Conservation (phyloP, 2,797 vertebrate species). For the Lates japonicus region DNA sequence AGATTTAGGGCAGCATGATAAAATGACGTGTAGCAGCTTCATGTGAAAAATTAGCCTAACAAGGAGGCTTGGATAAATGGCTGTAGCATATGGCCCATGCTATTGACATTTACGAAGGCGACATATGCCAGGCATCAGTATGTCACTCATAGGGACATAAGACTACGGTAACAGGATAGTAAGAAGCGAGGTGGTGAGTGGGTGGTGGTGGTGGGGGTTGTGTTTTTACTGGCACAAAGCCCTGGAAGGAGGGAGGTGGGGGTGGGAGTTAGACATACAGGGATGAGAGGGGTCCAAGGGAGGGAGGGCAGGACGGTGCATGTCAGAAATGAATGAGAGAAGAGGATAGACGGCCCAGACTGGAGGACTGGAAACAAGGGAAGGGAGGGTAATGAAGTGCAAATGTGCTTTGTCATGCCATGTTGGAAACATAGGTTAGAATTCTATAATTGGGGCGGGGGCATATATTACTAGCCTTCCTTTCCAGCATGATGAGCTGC, state of each 20-base stretch:
- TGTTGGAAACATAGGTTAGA: slow-evolving; percentile 83
- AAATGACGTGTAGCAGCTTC: slow-evolving; percentile 76
- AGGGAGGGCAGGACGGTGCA: slow-evolving; percentile 63
- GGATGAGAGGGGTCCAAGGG: slow-evolving; percentile 62
- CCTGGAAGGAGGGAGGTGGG: slow-evolving; percentile 32
- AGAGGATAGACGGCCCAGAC: slow-evolving; percentile 83
- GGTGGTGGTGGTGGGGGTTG: slow-evolving; percentile 33
- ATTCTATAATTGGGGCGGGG: slow-evolving; percentile 85
- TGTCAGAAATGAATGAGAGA: slow-evolving; percentile 76
- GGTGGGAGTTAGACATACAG: slow-evolving; percentile 45
- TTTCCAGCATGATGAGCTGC: slow-evolving; percentile 73
- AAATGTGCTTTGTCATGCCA: slow-evolving; percentile 87
- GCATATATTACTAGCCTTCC: slow-evolving; percentile 78
- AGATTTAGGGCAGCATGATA: slow-evolving; percentile 77
- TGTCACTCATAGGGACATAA: slow-evolving; percentile 80
- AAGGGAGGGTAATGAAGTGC: slow-evolving; percentile 83
- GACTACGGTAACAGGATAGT: slow-evolving; percentile 83
- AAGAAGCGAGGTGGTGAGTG: slow-evolving; percentile 62
- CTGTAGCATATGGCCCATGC: slow-evolving; percentile 68
- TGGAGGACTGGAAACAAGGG: slow-evolving; percentile 76
- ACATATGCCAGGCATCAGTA: slow-evolving; percentile 85
- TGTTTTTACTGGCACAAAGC: slow-evolving; percentile 67
- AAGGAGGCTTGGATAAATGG: slow-evolving; percentile 71
- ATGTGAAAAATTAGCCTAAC: slow-evolving; percentile 75
- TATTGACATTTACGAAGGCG: slow-evolving; percentile 79